Conservation (phyloP, 2,113 vertebrate genomes). For the human (Homo sapiens) region DNA sequence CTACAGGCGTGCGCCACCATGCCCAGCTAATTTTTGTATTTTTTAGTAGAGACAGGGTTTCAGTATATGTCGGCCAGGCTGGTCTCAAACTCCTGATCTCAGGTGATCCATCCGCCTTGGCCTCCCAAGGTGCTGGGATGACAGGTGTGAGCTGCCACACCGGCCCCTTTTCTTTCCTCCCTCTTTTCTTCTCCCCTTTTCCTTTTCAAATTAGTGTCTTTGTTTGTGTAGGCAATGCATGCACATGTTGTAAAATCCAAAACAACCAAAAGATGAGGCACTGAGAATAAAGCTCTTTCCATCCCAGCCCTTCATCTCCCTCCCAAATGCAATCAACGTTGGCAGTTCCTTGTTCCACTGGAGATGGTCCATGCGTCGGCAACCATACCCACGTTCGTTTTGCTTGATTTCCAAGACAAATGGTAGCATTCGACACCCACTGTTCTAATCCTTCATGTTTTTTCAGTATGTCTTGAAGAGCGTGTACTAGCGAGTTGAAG, state of each 20-base stretch:
- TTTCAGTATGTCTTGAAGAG: background rate
- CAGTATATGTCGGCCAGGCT: too few relatives aligned
- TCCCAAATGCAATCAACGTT: background rate
- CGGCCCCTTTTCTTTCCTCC: background rate
- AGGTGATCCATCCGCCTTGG: too few relatives aligned
- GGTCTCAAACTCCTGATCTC: too few relatives aligned
- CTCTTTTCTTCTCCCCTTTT: background rate
- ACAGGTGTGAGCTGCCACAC: too few relatives aligned
- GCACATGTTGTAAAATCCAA: background rate
- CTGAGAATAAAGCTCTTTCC: background rate
- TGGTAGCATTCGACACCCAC: background rate
- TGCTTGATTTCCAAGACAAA: background rate
- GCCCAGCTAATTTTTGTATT: too few relatives aligned
- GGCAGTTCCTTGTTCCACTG: background rate
- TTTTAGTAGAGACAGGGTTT: too few relatives aligned
- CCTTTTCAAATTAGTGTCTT: background rate
- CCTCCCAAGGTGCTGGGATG: too few relatives aligned
- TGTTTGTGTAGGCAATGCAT: background rate
- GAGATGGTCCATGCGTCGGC: accelerated
- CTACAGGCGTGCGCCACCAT: too few relatives aligned
- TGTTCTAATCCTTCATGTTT: background rate
- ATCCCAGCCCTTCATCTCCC: background rate
- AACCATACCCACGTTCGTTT: accelerated
- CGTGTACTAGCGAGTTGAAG: background rate
- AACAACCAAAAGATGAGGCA: background rate